These are phyloP conservation scores for Microctonus brassicae DNA, from an alignment of 2,888 invertebrate species.

Conservation along the genomic window DNA sequence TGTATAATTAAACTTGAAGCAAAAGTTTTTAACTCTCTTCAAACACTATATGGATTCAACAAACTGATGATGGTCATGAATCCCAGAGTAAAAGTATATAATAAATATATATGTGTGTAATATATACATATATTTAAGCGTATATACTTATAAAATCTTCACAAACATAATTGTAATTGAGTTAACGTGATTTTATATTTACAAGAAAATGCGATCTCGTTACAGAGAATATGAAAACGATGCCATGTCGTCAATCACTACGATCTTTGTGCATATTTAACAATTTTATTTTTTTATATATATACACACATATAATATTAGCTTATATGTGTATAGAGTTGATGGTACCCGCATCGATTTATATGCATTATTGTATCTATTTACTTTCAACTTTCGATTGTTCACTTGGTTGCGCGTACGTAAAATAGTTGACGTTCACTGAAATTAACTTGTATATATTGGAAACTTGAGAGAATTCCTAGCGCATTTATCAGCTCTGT, in stretches of 20 bases:
- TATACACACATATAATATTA: too few species aligned
- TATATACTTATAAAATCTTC: not conserved
- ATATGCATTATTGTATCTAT: conserved; percentile 10
- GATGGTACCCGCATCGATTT: not conserved
- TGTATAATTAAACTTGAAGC: not conserved
- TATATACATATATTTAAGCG: too few species aligned
- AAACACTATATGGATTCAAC: not conserved
- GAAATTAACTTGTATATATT: conserved; percentile 13
- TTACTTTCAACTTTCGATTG: conserved; percentile 46
- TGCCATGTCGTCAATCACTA: not conserved
- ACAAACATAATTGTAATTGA: too few species aligned
- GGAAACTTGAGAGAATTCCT: not conserved
- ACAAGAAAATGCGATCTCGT: not conserved
- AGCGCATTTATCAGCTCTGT: not conserved
- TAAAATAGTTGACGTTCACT: not conserved
- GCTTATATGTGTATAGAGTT: not conserved
- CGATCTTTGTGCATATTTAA: too few species aligned
- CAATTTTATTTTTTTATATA: too few species aligned
- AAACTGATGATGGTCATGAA: too few species aligned
- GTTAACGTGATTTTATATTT: not conserved
- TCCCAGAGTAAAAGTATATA: too few species aligned
- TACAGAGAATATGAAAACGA: too few species aligned
- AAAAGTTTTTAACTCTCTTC: not conserved
- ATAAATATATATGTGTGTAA: too few species aligned
- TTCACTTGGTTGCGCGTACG: conserved; percentile 13